Evolutionary conservation across 2,888 invertebrate genomes (phyloP).

Genomic region (Operophtera brumata): DNA sequence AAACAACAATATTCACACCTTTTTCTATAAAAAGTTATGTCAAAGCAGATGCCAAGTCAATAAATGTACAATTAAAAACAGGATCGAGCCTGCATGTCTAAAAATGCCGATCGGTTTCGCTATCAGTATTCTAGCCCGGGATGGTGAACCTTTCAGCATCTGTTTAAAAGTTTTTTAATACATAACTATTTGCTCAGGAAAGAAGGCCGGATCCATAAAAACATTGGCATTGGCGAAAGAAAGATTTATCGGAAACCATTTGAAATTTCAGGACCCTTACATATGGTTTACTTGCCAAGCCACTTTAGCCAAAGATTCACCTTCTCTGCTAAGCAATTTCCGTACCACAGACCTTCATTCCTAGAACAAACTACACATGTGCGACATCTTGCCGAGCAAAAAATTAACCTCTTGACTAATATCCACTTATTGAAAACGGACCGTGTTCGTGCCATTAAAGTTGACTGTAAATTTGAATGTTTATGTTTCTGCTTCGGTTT

Average conservation of each 20-base stretch:
- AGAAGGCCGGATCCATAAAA: too few species aligned
- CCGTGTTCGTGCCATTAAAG: slow-evolving; percentile 4
- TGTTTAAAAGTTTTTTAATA: neutral
- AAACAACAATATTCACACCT: neutral
- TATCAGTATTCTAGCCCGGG: slow-evolving; percentile 9
- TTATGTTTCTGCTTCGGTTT: neutral
- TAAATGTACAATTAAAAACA: slow-evolving; percentile 32
- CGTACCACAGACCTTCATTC: slow-evolving; percentile 62
- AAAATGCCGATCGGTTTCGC: slow-evolving; percentile 13
- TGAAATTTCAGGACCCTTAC: too few species aligned
- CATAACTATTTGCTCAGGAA: neutral
- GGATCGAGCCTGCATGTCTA: slow-evolving; percentile 29
- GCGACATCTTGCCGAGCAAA: slow-evolving; percentile 57
- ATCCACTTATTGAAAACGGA: slow-evolving; percentile 46
- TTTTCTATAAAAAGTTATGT: slow-evolving; percentile 4
- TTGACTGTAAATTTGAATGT: slow-evolving; percentile 5
- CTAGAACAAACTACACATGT: slow-evolving; percentile 68
- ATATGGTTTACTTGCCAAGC: too few species aligned
- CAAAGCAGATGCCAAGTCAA: slow-evolving; percentile 21
- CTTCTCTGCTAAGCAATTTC: slow-evolving; percentile 21
- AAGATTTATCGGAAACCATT: too few species aligned
- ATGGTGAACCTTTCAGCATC: slow-evolving; percentile 5
- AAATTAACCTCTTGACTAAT: slow-evolving; percentile 45
- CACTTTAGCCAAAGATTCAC: slow-evolving; percentile 4
- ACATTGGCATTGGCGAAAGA: too few species aligned